phyloP scores from a whole-genome alignment of 2,113 vertebrate species.

The Archocentrus centrarchus region DNA sequence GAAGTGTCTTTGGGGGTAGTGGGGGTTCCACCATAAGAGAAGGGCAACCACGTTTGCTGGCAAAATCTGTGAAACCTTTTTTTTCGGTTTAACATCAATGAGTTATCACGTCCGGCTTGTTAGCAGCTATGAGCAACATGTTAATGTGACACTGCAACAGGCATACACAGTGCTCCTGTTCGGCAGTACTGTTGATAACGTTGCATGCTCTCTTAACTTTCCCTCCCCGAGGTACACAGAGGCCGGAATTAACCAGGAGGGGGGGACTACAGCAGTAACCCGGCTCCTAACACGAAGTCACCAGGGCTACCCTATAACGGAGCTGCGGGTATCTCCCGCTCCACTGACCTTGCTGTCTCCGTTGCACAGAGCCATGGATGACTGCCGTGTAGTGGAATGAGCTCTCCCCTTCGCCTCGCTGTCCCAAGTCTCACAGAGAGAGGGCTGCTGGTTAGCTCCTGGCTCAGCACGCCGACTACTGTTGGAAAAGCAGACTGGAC shows the following conservation, averaged over 20 bases:
- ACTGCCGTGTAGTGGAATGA: constrained; percentile 74
- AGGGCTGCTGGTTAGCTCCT: constrained; percentile 30
- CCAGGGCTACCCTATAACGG: not conserved
- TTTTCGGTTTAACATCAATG: not conserved
- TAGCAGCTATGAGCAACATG: constrained; percentile 38
- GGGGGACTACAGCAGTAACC: constrained; percentile 32
- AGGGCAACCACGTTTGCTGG: not conserved
- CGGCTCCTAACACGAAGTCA: constrained; percentile 20
- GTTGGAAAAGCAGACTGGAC: constrained; percentile 47
- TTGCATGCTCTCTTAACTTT: constrained; percentile 67
- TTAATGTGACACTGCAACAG: constrained; percentile 62
- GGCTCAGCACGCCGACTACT: constrained; percentile 67
- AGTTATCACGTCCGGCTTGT: not conserved
- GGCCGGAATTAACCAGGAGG: constrained; percentile 61
- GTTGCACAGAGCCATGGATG: constrained; percentile 94
- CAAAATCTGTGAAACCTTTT: not conserved
- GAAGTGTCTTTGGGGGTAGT: not conserved
- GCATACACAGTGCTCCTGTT: constrained; percentile 15
- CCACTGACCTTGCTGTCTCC: constrained; percentile 97
- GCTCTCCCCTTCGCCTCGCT: constrained; percentile 63
- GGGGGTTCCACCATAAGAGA: not conserved
- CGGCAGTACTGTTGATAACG: constrained; percentile 20
- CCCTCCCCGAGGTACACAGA: constrained; percentile 53
- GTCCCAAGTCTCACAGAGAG: constrained; percentile 57
- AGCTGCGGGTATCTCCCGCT: not conserved